phyloP scores from a whole-genome alignment of 1,140 invertebrate genomes.

The Neelides sp. region DNA sequence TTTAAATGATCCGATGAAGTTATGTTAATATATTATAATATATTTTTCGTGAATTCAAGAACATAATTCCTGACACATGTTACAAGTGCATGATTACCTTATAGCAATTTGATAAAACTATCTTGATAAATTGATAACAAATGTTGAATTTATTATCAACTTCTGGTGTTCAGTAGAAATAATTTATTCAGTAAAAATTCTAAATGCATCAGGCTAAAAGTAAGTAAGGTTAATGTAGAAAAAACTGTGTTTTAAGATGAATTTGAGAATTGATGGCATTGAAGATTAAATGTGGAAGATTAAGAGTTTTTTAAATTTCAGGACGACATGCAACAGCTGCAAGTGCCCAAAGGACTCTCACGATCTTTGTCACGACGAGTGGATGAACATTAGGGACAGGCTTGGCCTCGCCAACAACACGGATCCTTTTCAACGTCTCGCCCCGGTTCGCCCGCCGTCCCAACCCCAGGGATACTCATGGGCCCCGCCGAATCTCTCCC shows the following conservation, averaged over 20 bases:
- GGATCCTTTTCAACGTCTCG: slow-evolving; percentile 31
- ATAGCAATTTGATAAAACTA: too few species aligned
- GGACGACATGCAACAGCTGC: slow-evolving; percentile 62
- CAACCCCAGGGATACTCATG: slow-evolving; percentile 54
- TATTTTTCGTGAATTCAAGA: too few species aligned
- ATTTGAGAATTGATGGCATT: background rate
- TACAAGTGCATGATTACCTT: too few species aligned
- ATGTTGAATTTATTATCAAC: too few species aligned
- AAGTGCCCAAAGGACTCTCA: slow-evolving; percentile 73
- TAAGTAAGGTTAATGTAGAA: too few species aligned
- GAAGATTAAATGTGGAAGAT: background rate
- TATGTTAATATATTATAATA: too few species aligned
- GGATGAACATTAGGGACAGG: slow-evolving; percentile 62
- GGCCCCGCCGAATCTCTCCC: slow-evolving; percentile 62
- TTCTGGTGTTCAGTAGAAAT: too few species aligned
- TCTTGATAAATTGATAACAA: too few species aligned
- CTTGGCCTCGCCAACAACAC: slow-evolving; percentile 54
- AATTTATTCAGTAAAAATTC: too few species aligned
- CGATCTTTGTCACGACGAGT: slow-evolving; percentile 77
- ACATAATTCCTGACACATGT: too few species aligned
- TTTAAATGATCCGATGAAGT: too few species aligned
- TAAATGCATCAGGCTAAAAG: too few species aligned
- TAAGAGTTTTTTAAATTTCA: slow-evolving; percentile 6
- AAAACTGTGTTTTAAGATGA: background rate
- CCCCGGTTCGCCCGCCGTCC: slow-evolving; percentile 30